Conservation (phyloP, 2,888 invertebrate genomes). For the Cabera pusaria region DNA sequence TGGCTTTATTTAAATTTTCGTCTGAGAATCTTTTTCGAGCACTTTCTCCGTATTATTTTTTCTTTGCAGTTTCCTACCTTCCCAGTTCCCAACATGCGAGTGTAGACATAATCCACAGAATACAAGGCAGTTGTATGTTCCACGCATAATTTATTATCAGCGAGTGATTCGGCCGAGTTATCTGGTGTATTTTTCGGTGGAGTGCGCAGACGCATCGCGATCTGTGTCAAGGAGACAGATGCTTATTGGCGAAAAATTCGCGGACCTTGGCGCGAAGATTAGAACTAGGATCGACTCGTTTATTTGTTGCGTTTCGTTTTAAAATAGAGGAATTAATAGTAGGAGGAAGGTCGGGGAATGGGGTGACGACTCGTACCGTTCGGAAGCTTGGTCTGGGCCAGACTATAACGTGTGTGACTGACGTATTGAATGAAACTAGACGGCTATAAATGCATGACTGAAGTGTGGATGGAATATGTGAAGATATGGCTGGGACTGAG, state of each 20-base stretch:
- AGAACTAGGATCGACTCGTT: slow-evolving; percentile 70
- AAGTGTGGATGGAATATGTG: too few relatives aligned
- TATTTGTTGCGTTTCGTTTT: slow-evolving; percentile 48
- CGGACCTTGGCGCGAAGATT: slow-evolving; percentile 69
- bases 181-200: slow-evolving; percentile 50
- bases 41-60: too few relatives aligned
- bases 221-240: slow-evolving; percentile 70
- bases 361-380: slow-evolving; percentile 2
- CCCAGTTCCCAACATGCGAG: too few relatives aligned
- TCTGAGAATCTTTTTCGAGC: too few relatives aligned
- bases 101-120: slow-evolving; percentile 12
- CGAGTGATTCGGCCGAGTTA: slow-evolving; percentile 28
- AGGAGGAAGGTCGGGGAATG: slow-evolving; percentile 24
- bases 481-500: too few relatives aligned
- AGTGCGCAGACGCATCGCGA: slow-evolving; percentile 53
- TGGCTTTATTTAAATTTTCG: too few relatives aligned
- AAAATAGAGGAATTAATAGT: slow-evolving; percentile 35
- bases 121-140: slow-evolving; percentile 3
- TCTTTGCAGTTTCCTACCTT: too few relatives aligned
- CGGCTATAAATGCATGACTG: too few relatives aligned
- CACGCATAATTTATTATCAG: slow-evolving; percentile 30
- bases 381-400: slow-evolving; percentile 9
- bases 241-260: slow-evolving; percentile 72
- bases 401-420: too few relatives aligned
- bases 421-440: too few relatives aligned